Conservation (phyloP, 2,113 vertebrate genomes). For the Neodontobutis hainanensis region DNA sequence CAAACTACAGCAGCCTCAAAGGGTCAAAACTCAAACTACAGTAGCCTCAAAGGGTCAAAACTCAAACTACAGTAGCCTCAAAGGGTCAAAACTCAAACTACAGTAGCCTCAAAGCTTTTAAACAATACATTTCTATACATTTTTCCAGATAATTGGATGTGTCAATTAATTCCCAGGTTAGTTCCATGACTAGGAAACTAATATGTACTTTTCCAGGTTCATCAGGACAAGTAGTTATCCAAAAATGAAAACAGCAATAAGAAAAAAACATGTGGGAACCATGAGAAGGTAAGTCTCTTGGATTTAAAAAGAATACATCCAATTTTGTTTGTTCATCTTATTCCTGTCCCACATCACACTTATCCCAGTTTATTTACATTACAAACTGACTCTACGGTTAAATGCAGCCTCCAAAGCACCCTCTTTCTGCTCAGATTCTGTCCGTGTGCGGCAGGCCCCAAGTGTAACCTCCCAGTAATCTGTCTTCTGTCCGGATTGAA, state of each 20-base stretch:
- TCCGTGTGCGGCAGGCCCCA: slow-evolving; percentile 31
- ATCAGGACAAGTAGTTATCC: neutral
- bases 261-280: neutral
- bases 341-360: slow-evolving; percentile 6
- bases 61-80: too few species aligned
- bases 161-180: neutral
- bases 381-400: slow-evolving; percentile 16
- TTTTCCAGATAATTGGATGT: too few species aligned
- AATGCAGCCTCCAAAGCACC: slow-evolving; percentile 6
- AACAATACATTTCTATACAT: too few species aligned
- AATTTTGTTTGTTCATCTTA: neutral
- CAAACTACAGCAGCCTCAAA: too few species aligned
- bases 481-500: neutral
- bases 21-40: too few species aligned
- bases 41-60: too few species aligned
- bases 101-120: too few species aligned
- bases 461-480: slow-evolving; percentile 5
- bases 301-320: slow-evolving; percentile 11
- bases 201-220: neutral
- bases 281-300: slow-evolving; percentile 10
- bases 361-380: slow-evolving; percentile 30
- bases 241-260: neutral
- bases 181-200: neutral
- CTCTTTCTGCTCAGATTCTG: neutral
- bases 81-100: too few species aligned